phyloP scores from a whole-genome alignment of 2,888 invertebrate species.

The Microctonus aethiopoides region DNA sequence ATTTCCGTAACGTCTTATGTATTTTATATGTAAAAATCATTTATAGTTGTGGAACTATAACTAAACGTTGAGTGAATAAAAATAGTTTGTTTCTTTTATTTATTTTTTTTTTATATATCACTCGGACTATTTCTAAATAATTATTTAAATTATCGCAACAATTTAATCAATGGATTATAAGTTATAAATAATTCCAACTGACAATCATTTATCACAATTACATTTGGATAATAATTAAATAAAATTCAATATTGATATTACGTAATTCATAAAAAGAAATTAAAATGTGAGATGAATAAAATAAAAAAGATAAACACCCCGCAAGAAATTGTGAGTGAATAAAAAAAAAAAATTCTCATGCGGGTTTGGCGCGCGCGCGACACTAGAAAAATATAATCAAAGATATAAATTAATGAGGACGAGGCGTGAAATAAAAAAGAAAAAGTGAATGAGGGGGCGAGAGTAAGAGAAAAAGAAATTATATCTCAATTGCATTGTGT shows the following conservation, averaged over 20 bases:
- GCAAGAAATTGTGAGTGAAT: neutral
- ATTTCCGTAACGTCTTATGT: conserved; percentile 19
- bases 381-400: conserved; percentile 21
- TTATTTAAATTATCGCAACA: neutral
- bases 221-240: neutral
- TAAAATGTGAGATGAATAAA: neutral
- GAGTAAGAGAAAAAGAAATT: neutral
- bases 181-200: neutral
- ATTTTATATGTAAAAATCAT: conserved; percentile 21
- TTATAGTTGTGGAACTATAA: neutral
- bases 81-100: conserved; percentile 34
- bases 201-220: neutral
- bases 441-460: neutral
- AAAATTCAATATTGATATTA: neutral
- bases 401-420: conserved; percentile 31
- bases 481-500: conserved; percentile 8
- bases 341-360: conserved; percentile 16
- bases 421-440: conserved; percentile 9
- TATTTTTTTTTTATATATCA: neutral
- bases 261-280: neutral
- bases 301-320: neutral
- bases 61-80: neutral
- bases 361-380: conserved; percentile 10
- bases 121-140: neutral
- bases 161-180: neutral